Evolutionary conservation across 2,113 vertebrate species (phyloP).

Genomic region (Vanacampus margaritifer): DNA sequence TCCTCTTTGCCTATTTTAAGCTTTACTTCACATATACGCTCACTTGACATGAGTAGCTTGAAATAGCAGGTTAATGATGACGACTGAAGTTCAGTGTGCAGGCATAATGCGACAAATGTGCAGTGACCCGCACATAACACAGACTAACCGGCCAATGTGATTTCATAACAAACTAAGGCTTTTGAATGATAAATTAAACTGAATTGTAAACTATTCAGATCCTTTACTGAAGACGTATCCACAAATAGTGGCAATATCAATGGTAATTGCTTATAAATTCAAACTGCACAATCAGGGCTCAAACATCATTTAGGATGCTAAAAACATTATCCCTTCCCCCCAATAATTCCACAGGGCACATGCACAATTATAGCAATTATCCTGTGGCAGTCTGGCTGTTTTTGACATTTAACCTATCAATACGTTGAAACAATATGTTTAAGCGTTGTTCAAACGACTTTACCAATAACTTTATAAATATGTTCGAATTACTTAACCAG

Average conservation of each 20-base stretch:
- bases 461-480: too few relatives aligned
- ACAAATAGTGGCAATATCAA: background rate
- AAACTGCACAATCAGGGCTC: too few relatives aligned
- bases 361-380: too few relatives aligned
- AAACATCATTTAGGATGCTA: too few relatives aligned
- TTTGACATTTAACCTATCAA: too few relatives aligned
- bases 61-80: background rate
- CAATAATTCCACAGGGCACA: too few relatives aligned
- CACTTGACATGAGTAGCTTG: background rate
- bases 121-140: background rate
- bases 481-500: too few relatives aligned
- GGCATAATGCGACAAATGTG: background rate
- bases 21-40: background rate
- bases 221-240: background rate
- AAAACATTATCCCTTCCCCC: too few relatives aligned
- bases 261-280: background rate
- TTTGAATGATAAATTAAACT: background rate
- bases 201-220: background rate
- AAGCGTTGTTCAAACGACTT: too few relatives aligned
- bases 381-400: too few relatives aligned
- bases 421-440: too few relatives aligned
- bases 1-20: background rate
- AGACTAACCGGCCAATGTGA: background rate
- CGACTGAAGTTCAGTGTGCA: background rate
- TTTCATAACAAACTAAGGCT: background rate